Percentiles rank a stretch among this genome's conserved stretches.
These are phyloP conservation scores for Alectoris magna DNA, from an alignment of 2,797 vertebrate genomes.

Conservation along the genomic window DNA sequence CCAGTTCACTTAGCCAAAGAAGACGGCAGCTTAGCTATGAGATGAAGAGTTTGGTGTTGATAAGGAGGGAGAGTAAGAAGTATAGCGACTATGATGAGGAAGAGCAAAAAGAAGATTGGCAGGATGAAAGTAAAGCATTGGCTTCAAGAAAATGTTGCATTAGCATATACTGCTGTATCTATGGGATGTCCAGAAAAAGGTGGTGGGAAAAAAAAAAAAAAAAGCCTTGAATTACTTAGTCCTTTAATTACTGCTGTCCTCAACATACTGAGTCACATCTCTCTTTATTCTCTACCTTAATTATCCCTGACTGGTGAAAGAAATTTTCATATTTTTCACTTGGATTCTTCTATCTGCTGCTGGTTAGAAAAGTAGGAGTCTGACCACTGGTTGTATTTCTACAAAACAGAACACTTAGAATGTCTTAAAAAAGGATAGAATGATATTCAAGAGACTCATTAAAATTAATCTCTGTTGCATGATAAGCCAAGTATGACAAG, in stretches of 20 bases:
- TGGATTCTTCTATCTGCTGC: background rate
- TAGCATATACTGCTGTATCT: background rate
- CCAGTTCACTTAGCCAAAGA: background rate
- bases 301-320: background rate
- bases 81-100: background rate
- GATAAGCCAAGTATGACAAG: background rate
- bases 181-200: background rate
- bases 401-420: background rate
- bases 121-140: background rate
- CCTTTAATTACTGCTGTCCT: background rate
- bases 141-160: background rate
- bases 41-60: background rate
- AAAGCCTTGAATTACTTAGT: background rate
- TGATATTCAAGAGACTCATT: background rate
- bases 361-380: background rate
- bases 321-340: background rate
- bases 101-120: background rate
- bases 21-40: background rate
- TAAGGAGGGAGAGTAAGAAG: background rate
- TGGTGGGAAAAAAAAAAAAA: rapidly evolving
- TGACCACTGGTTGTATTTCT: background rate
- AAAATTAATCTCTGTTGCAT: background rate
- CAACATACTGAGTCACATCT: background rate
- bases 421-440: background rate
- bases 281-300: background rate